A percentile compares a stretch with the other conserved stretches of the same genome.
Evolutionary conservation across 2,888 invertebrate genomes (phyloP).

Genomic region (Dryomyza anilis): DNA sequence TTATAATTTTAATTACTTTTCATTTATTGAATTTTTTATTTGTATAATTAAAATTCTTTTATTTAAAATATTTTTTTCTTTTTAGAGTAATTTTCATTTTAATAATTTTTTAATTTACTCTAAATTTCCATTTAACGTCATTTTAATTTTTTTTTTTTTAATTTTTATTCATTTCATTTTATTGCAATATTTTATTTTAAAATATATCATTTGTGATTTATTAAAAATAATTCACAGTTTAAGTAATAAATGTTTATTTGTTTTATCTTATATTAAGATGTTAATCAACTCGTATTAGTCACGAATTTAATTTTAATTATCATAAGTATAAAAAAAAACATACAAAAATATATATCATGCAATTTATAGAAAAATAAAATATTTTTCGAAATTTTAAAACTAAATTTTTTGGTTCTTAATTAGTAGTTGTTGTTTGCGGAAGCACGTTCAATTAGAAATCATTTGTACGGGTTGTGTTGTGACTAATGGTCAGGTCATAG

Average conservation of each 20-base stretch:
- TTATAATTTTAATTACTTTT: too few species aligned
- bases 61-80: too few species aligned
- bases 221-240: not conserved
- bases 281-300: not conserved
- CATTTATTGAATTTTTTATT: too few species aligned
- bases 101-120: too few species aligned
- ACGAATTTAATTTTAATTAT: too few species aligned
- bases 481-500: not conserved
- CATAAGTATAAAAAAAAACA: not conserved
- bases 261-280: conserved; percentile 13
- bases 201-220: conserved; percentile 5
- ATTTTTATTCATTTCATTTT: too few species aligned
- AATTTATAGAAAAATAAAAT: conserved; percentile 16
- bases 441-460: too few species aligned
- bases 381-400: conserved; percentile 7
- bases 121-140: too few species aligned
- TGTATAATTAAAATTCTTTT: too few species aligned
- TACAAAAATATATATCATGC: not conserved
- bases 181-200: too few species aligned
- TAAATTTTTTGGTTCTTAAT: conserved; percentile 25
- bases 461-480: not conserved
- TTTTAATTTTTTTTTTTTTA: too few species aligned
- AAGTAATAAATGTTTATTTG: not conserved
- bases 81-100: too few species aligned
- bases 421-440: conserved; percentile 17